Percentiles rank a stretch among this genome's conserved stretches.
Conservation (phyloP, 2,888 invertebrate species). For the Idaea aversata region DNA sequence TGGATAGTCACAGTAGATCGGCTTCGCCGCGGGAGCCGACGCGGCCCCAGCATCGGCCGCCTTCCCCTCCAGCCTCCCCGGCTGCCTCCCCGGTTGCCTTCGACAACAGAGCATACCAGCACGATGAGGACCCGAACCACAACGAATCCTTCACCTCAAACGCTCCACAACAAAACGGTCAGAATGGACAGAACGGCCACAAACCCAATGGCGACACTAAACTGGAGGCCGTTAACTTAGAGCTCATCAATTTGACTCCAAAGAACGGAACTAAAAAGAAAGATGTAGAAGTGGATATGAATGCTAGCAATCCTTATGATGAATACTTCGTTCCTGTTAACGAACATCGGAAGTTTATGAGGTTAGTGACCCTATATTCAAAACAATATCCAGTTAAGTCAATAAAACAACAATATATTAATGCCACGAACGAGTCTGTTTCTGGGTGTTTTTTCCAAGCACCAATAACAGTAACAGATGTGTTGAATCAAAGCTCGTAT, state of each 20-base stretch:
- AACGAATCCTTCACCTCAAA: conserved; percentile 76
- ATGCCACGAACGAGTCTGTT: neutral
- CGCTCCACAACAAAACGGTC: conserved; percentile 34
- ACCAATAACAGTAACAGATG: conserved; percentile 5
- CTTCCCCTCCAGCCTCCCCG: conserved; percentile 62
- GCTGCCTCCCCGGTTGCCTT: conserved; percentile 58
- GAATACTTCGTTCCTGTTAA: conserved; percentile 93
- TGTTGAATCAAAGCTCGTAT: neutral
- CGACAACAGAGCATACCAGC: conserved; percentile 73
- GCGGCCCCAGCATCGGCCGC: conserved; percentile 72
- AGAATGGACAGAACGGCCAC: conserved; percentile 58
- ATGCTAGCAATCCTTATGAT: conserved; percentile 86
- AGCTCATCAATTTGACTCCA: conserved; percentile 86
- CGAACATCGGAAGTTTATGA: conserved; percentile 91
- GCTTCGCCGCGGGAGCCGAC: conserved; percentile 74
- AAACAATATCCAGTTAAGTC: neutral
- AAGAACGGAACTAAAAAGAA: conserved; percentile 83
- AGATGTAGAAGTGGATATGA: conserved; percentile 83
- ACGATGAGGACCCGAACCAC: conserved; percentile 69
- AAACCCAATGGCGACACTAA: conserved; percentile 71
- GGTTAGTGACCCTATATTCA: conserved; percentile 71
- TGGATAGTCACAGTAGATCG: conserved; percentile 77
- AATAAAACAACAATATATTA: neutral
- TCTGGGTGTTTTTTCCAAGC: neutral
- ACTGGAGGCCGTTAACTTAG: conserved; percentile 88